Conservation (phyloP, 1,140 invertebrate genomes). For the Drosophila teissieri region DNA sequence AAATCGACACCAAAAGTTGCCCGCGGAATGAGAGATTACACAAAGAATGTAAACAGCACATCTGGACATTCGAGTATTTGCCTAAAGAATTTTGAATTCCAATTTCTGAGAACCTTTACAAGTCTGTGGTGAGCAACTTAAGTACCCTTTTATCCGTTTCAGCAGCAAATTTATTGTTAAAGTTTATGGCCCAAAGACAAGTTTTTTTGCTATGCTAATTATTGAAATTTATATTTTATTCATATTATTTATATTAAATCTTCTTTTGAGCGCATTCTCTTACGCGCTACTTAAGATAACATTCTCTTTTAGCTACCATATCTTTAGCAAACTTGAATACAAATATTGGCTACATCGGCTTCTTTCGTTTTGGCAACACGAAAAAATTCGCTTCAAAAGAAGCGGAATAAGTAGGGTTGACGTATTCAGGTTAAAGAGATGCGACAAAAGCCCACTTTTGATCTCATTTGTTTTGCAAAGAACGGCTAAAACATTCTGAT, state of each 20-base stretch:
- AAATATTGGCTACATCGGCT: constrained; percentile 26
- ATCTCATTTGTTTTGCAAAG: constrained; percentile 77
- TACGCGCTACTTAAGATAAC: neutral
- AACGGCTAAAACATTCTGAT: constrained; percentile 70
- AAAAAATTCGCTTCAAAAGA: constrained; percentile 15
- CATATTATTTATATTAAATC: neutral
- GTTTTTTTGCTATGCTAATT: too few relatives aligned
- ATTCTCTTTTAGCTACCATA: constrained; percentile 36
- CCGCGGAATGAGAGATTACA: constrained; percentile 56
- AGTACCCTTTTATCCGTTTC: neutral
- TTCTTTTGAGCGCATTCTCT: neutral
- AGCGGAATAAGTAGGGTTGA: constrained; percentile 48
- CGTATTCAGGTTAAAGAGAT: constrained; percentile 80
- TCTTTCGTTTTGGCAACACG: constrained; percentile 49
- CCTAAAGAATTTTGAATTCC: constrained; percentile 16
- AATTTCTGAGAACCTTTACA: neutral
- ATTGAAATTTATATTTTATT: neutral
- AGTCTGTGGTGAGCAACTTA: neutral
- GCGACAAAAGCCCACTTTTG: constrained; percentile 80
- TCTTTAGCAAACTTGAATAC: constrained; percentile 25
- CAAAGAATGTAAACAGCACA: constrained; percentile 43
- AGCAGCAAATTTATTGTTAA: too few relatives aligned
- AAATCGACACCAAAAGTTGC: constrained; percentile 46
- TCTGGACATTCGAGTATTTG: neutral
- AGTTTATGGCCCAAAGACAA: too few relatives aligned